Percentiles rank a stretch among this genome's conserved stretches.
phyloP scores from a whole-genome alignment of 2,113 vertebrate species.

The Struthidea cinerea region DNA sequence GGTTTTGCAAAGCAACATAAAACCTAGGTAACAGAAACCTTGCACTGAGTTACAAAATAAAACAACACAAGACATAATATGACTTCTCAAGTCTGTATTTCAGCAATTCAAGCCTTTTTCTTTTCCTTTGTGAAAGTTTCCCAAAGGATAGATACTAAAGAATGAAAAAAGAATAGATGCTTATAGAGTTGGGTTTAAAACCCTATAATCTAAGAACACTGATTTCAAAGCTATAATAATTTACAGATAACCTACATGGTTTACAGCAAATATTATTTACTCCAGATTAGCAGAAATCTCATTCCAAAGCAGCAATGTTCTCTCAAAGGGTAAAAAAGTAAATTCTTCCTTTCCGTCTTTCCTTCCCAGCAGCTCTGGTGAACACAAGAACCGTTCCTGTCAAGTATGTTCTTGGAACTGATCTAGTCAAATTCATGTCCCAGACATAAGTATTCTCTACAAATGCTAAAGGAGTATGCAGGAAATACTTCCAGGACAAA shows the following conservation, averaged over 20 bases:
- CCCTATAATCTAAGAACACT: background rate
- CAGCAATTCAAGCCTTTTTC: background rate
- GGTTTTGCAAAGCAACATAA: background rate
- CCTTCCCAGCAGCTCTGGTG: background rate
- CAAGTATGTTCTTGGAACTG: background rate
- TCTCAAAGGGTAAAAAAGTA: background rate
- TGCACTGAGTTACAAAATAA: background rate
- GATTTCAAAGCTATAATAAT: background rate
- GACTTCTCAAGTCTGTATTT: background rate
- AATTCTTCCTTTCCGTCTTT: background rate
- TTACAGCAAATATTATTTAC: background rate
- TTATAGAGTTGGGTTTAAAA: background rate
- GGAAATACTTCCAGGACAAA: background rate
- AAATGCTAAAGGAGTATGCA: background rate
- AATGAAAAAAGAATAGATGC: background rate
- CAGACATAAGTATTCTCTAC: background rate
- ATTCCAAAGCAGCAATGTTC: background rate
- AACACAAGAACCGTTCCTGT: background rate
- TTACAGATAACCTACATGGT: background rate
- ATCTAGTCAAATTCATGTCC: background rate
- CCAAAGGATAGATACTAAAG: background rate
- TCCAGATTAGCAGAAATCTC: background rate
- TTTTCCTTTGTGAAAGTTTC: background rate
- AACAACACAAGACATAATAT: background rate
- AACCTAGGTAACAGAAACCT: background rate